Percentiles rank a stretch among this genome's conserved stretches.
phyloP scores from a whole-genome alignment of 2,797 vertebrate genomes.

The Rhynchotus rufescens region DNA sequence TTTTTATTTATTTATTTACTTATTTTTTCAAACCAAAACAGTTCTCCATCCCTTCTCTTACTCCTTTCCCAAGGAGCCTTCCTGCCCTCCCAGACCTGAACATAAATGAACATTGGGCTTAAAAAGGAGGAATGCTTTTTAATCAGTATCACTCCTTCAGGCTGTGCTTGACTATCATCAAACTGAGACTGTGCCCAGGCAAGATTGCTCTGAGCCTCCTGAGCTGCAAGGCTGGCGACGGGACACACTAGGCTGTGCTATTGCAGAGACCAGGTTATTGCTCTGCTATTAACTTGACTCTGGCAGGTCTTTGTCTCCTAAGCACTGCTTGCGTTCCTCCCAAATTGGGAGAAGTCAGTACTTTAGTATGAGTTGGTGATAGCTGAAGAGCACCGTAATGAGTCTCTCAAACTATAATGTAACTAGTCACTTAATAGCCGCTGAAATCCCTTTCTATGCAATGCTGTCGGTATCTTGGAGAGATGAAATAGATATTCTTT shows the following conservation, averaged over 20 bases:
- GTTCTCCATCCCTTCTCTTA: not conserved
- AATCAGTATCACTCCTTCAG: not conserved
- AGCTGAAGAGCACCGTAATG: slow-evolving; percentile 39
- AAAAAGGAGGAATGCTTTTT: not conserved
- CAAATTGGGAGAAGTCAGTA: slow-evolving; percentile 10
- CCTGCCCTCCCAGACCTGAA: not conserved
- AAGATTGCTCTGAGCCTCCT: not conserved
- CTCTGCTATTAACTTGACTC: not conserved
- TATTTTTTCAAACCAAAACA: not conserved
- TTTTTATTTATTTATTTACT: not conserved
- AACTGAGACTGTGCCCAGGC: not conserved
- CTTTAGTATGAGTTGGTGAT: slow-evolving; percentile 64
- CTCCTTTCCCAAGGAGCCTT: not conserved
- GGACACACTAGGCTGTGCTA: not conserved
- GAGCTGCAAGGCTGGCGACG: not conserved
- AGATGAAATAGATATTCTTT: slow-evolving; percentile 30
- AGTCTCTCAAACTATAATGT: slow-evolving; percentile 11
- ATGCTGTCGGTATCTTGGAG: slow-evolving; percentile 8
- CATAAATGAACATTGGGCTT: not conserved
- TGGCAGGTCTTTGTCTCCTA: slow-evolving; percentile 25
- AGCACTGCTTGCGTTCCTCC: slow-evolving; percentile 36
- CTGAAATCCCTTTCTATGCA: slow-evolving; percentile 27
- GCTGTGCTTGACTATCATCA: not conserved
- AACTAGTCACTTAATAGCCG: slow-evolving; percentile 29
- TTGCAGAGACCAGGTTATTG: not conserved